These are phyloP conservation scores for Parnassius orleans DNA, from an alignment of 2,888 invertebrate genomes.

Conservation along the genomic window DNA sequence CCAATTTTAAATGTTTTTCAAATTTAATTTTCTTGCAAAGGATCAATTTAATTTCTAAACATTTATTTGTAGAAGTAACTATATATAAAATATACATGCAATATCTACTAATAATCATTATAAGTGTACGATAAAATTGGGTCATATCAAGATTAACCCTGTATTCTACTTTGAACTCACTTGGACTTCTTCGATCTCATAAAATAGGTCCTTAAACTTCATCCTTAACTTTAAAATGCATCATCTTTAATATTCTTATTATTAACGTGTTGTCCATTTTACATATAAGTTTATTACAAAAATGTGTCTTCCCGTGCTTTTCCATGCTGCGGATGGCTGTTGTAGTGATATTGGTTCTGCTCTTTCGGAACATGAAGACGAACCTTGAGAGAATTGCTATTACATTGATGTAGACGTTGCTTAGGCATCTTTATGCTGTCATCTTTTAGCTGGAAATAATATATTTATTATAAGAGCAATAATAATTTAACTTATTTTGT, in stretches of 20 bases:
- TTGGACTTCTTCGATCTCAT: neutral
- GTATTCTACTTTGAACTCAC: neutral
- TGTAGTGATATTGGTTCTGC: conserved; percentile 60
- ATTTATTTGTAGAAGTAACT: too few species aligned
- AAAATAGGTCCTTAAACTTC: neutral
- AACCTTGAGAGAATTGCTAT: conserved; percentile 69
- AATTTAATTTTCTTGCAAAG: too few species aligned
- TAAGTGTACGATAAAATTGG: conserved; percentile 2
- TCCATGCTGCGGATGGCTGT: conserved; percentile 50
- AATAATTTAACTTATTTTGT: too few species aligned
- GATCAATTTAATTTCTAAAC: too few species aligned
- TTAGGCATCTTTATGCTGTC: conserved; percentile 65
- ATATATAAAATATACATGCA: neutral
- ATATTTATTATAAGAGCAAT: neutral
- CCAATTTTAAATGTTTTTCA: too few species aligned
- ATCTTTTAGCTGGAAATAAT: conserved; percentile 56
- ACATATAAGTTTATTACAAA: conserved; percentile 43
- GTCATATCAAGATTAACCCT: conserved; percentile 1
- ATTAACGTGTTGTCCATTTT: neutral
- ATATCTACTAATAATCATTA: neutral
- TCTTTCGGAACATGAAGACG: conserved; percentile 63
- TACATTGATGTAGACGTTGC: conserved; percentile 59
- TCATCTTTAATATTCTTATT: neutral
- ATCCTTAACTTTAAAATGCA: neutral
- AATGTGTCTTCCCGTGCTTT: conserved; percentile 65